Evolutionary conservation across 2,113 vertebrate genomes (phyloP).

Genomic region (Psettodes erumei): DNA sequence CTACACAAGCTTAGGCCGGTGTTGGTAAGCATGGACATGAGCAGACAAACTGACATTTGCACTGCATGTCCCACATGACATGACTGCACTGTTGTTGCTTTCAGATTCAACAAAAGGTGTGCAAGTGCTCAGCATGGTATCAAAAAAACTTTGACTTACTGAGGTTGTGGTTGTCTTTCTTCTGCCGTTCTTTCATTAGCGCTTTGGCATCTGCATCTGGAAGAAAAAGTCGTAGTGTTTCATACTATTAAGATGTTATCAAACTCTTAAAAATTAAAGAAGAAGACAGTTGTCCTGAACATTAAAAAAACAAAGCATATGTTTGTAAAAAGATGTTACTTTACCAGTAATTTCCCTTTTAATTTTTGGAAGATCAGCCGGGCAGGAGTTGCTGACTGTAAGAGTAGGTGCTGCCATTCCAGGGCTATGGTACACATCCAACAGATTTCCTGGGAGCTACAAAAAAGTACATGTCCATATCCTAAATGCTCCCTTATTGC

Average conservation of each 20-base stretch:
- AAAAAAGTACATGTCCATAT: constrained; percentile 21
- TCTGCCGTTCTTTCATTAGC: constrained; percentile 90
- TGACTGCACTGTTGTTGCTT: not conserved
- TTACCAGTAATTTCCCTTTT: constrained; percentile 89
- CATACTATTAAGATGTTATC: not conserved
- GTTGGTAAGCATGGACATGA: not conserved
- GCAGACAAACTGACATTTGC: not conserved
- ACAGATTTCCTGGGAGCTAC: constrained; percentile 87
- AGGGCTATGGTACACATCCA: constrained; percentile 87
- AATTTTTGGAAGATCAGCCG: constrained; percentile 90
- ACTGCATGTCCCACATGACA: not conserved
- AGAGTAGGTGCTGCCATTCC: constrained; percentile 83
- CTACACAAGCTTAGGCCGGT: not conserved
- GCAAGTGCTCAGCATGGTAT: not conserved
- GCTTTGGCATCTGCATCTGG: constrained; percentile 78
- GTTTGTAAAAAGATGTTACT: not conserved
- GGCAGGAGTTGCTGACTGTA: constrained; percentile 91
- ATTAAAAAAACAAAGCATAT: not conserved
- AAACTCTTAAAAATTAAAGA: not conserved
- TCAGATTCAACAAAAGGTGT: not conserved
- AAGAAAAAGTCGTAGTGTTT: constrained; percentile 32
- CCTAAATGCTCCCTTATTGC: not conserved
- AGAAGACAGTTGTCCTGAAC: not conserved
- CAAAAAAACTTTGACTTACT: constrained; percentile 81
- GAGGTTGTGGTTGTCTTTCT: constrained; percentile 95